Conservation (phyloP, 2,113 vertebrate genomes). For the Oncorhynchus clarkii region DNA sequence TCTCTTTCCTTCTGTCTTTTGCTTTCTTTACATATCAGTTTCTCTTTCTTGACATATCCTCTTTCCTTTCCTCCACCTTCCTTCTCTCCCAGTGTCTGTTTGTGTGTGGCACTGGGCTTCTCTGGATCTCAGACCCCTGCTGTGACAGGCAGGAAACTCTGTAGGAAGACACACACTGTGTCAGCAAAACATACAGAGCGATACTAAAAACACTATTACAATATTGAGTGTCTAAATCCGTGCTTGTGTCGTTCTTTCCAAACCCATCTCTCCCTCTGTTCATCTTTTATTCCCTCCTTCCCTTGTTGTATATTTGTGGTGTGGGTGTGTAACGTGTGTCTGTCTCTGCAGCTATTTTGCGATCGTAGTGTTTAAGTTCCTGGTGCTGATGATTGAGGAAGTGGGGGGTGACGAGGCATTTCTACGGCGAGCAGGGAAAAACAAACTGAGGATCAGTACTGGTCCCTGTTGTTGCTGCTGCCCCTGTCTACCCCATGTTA, state of each 20-base stretch:
- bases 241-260: background rate
- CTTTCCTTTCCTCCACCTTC: background rate
- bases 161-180: background rate
- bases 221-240: background rate
- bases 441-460: conserved; percentile 75
- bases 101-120: background rate
- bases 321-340: background rate
- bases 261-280: background rate
- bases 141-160: background rate
- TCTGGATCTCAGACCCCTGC: background rate
- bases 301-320: background rate
- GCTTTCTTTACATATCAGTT: background rate
- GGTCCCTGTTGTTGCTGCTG: conserved; percentile 86
- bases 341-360: conserved; percentile 77
- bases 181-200: background rate
- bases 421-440: conserved; percentile 65
- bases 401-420: conserved; percentile 77
- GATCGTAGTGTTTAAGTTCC: conserved; percentile 83
- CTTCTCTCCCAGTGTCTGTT: background rate
- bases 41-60: background rate
- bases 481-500: conserved; percentile 73
- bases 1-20: background rate
- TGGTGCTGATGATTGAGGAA: conserved; percentile 84
- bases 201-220: background rate
- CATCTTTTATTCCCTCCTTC: rapidly evolving